Percentiles rank a stretch among this genome's conserved stretches.
Conservation (phyloP, 2,797 vertebrate species). For the Alauda arvensis region DNA sequence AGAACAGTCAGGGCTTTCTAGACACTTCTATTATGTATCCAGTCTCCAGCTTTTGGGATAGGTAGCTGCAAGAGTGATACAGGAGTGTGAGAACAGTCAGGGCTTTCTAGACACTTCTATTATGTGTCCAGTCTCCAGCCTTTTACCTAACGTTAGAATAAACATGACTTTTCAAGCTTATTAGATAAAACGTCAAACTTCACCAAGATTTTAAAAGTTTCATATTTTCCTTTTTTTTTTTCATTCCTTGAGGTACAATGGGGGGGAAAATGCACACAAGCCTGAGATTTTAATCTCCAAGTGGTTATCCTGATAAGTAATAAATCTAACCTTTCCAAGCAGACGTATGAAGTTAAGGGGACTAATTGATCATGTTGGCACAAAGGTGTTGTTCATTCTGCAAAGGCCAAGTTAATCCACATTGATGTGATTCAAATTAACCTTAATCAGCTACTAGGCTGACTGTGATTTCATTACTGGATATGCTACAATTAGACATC, state of each 20-base stretch:
- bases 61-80: neutral
- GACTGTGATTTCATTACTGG: constrained; percentile 73
- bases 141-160: neutral
- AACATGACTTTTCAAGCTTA: neutral
- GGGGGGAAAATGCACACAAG: neutral
- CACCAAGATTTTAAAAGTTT: neutral
- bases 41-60: neutral
- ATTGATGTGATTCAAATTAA: constrained; percentile 83
- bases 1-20: neutral
- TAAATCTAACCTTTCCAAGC: constrained; percentile 78
- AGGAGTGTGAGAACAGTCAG: neutral
- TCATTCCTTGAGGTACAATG: neutral
- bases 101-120: neutral
- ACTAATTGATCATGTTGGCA: constrained; percentile 82
- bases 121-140: neutral
- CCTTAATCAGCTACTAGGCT: constrained; percentile 77
- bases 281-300: constrained; percentile 67
- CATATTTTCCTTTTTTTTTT: neutral
- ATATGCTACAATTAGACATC: constrained; percentile 72
- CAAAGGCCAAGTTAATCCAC: constrained; percentile 80
- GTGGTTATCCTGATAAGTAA: constrained; percentile 71
- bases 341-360: constrained; percentile 71
- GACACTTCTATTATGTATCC: neutral
- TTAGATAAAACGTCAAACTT: neutral
- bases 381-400: constrained; percentile 77